A percentile compares a stretch with the other conserved stretches of the same genome.
phyloP scores from a whole-genome alignment of 2,113 vertebrate genomes.

The Piliocolobus tephrosceles region DNA sequence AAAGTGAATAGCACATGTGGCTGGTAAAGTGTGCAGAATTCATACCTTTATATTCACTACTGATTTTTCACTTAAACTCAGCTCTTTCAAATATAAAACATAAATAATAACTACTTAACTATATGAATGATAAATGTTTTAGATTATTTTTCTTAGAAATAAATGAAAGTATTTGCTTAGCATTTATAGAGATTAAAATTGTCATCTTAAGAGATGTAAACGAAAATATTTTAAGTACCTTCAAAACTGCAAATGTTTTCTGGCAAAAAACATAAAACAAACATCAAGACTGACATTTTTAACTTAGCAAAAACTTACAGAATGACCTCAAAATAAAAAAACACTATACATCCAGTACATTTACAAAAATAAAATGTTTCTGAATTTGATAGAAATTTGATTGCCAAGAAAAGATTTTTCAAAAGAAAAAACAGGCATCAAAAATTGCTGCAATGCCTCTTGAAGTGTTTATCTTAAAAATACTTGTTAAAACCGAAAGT shows the following conservation, averaged over 20 bases:
- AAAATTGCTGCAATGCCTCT: background rate
- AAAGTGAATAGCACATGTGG: background rate
- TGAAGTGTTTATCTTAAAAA: background rate
- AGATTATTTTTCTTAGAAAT: background rate
- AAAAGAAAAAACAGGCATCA: background rate
- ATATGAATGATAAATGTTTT: background rate
- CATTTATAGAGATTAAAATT: background rate
- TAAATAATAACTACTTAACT: background rate
- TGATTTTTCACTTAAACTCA: background rate
- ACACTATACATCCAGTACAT: background rate
- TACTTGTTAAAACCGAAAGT: background rate
- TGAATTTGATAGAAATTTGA: slow-evolving; percentile 2
- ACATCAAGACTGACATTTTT: background rate
- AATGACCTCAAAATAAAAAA: slow-evolving; percentile 20
- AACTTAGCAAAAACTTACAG: background rate
- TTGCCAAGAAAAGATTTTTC: background rate
- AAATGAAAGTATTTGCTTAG: background rate
- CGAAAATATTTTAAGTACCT: background rate
- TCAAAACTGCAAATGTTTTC: background rate
- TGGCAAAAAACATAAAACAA: background rate
- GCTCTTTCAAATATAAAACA: background rate
- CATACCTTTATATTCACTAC: background rate
- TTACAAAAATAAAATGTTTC: background rate
- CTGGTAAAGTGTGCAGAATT: background rate
- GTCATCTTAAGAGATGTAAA: background rate